Conservation (phyloP, 2,888 invertebrate genomes). For the Psylliodes chrysocephalus region DNA sequence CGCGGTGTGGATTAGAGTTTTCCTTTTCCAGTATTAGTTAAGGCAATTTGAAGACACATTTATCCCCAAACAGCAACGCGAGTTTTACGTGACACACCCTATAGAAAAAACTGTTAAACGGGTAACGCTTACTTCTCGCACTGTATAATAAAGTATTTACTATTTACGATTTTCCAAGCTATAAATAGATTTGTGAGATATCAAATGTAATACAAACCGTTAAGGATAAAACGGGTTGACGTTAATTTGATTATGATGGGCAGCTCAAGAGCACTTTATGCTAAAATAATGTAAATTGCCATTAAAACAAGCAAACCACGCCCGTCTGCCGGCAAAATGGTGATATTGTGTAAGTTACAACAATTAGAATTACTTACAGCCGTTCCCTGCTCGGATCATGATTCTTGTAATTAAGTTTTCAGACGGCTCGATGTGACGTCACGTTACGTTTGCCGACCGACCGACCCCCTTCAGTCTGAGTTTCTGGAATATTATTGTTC, state of each 20-base stretch:
- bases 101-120: no score
- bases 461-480: slow-evolving; percentile 48
- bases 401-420: slow-evolving; percentile 57
- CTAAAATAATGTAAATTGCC: slow-evolving; percentile 39
- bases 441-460: slow-evolving; percentile 50
- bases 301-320: slow-evolving; percentile 29
- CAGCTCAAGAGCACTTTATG: slow-evolving; percentile 35
- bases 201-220: slow-evolving; percentile 26
- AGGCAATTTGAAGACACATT: no score
- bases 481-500: slow-evolving; percentile 48
- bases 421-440: slow-evolving; percentile 48
- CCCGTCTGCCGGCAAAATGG: slow-evolving; percentile 39
- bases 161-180: neutral
- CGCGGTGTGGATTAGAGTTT: no score
- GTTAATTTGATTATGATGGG: slow-evolving; percentile 38
- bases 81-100: no score
- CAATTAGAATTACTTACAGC: slow-evolving; percentile 55
- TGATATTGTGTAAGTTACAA: slow-evolving; percentile 49
- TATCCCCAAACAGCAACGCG: no score
- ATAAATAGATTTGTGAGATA: neutral
- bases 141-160: no score
- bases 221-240: slow-evolving; percentile 33
- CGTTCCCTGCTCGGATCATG: slow-evolving; percentile 53
- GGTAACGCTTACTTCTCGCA: no score
- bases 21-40: no score